Evolutionary conservation across 2,888 invertebrate genomes (phyloP), one percentile per base, ranked within the genome.

Genomic region (Pachydiplax longipennis): DNA sequence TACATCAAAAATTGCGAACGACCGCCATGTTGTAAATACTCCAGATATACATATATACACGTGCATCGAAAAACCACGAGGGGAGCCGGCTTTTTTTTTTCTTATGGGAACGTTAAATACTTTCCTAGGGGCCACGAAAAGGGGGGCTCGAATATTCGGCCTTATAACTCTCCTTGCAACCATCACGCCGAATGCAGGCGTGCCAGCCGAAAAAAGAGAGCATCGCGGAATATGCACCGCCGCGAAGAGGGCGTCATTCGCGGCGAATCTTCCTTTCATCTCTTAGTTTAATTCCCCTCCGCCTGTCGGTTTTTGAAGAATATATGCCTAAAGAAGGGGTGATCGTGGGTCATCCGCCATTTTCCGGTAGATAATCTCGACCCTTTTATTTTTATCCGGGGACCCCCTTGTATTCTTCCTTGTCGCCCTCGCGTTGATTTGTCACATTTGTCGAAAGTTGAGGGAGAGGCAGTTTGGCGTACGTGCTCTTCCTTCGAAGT

Each of bases 1-100:
- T 25, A 61, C 37, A 58, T 22, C 65, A 25, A 61, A 61, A 83
- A 12, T 61, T 18, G 37, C 83, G 31, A 22, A 10, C 61, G 53
- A 35, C 83, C 87, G 65, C 61, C 87, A 65, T 87, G 65, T 65
- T 87, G 61, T 65, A 37, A 65, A 65, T 87, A 65, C 37, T 61
- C 73, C 87, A 35, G 22, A 87, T 35, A 40, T 13, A 40, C 37
- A 37, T 65, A 5, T 65, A n/a, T 22, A n/a, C 18, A 6, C 65
- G 25, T 65, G 25, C 25, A 25, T 65, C n/a, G 18, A 61, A 61
- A 61, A 61, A 5, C 61, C 15, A 15, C 25, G 65, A 65, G 65
- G 48, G 48, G 48, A 48, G 48, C 12, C n/a, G 5, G 5, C 25
- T 61, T 15, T 61, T 61, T 61, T 15, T n/a, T n/a, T n/a, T n/a